These are phyloP conservation scores for Nemurella pictetii DNA, from an alignment of 2,888 invertebrate species.

Conservation along the genomic window DNA sequence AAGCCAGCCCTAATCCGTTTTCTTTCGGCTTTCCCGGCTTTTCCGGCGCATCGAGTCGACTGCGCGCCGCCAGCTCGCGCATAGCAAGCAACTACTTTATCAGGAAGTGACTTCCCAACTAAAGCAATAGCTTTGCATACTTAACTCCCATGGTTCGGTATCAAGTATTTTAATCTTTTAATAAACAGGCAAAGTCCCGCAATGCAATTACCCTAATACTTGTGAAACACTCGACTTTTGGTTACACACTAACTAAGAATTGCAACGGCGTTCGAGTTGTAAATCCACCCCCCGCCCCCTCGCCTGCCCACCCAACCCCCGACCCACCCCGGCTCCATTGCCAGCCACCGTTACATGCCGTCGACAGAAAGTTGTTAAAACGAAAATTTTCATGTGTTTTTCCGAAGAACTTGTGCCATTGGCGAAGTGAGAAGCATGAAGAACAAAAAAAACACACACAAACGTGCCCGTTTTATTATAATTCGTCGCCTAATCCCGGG, in stretches of 20 bases:
- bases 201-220: slow-evolving; percentile 24
- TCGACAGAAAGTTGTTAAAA: slow-evolving; percentile 36
- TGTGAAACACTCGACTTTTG: slow-evolving; percentile 22
- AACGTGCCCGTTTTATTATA: not conserved
- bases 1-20: not conserved
- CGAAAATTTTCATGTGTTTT: slow-evolving; percentile 31
- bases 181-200: slow-evolving; percentile 31
- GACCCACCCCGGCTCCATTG: not conserved
- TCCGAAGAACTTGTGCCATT: not conserved
- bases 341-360: not conserved
- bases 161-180: slow-evolving; percentile 40
- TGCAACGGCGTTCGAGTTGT: slow-evolving; percentile 17
- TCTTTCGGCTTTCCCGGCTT: too few species aligned
- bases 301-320: not conserved
- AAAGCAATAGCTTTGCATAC: slow-evolving; percentile 12
- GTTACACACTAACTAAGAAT: slow-evolving; percentile 3
- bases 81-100: not conserved
- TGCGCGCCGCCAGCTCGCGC: not conserved
- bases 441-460: not conserved
- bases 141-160: slow-evolving; percentile 28
- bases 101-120: slow-evolving; percentile 16
- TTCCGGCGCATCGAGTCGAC: too few species aligned
- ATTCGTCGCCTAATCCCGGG: not conserved
- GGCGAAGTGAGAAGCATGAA: not conserved
- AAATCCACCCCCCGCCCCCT: slow-evolving; percentile 11